Conservation (phyloP, 2,113 vertebrate species). For the Oreotragus oreotragus region DNA sequence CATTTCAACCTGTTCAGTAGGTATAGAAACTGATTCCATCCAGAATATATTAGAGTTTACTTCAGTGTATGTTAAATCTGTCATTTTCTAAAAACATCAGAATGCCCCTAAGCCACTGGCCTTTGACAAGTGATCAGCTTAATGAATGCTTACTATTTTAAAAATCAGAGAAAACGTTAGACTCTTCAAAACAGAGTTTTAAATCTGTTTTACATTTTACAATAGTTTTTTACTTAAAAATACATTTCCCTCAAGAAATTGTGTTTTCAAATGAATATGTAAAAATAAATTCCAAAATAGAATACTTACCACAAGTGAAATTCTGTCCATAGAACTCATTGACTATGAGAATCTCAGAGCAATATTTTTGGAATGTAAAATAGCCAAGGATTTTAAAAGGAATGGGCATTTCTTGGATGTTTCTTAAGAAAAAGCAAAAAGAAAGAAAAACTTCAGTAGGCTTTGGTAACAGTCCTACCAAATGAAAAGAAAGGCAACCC, state of each 20-base stretch:
- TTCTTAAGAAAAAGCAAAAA: constrained; percentile 80
- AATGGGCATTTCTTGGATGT: constrained; percentile 88
- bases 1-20: background rate
- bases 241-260: background rate
- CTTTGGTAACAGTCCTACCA: background rate
- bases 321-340: constrained; percentile 92
- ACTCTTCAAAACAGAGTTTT: background rate
- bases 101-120: background rate
- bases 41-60: background rate
- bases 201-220: background rate
- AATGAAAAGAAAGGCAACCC: background rate
- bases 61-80: background rate
- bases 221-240: background rate
- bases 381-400: constrained; percentile 92
- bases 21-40: background rate
- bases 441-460: constrained; percentile 1
- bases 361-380: constrained; percentile 95
- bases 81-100: background rate
- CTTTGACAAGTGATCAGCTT: background rate
- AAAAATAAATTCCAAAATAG: background rate
- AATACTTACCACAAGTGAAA: constrained; percentile 93
- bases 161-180: constrained; percentile 13
- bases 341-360: constrained; percentile 92
- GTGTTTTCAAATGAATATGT: background rate
- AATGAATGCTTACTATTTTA: background rate